phyloP scores from a whole-genome alignment of 1,140 invertebrate genomes.

The Drosophila neocordata region DNA sequence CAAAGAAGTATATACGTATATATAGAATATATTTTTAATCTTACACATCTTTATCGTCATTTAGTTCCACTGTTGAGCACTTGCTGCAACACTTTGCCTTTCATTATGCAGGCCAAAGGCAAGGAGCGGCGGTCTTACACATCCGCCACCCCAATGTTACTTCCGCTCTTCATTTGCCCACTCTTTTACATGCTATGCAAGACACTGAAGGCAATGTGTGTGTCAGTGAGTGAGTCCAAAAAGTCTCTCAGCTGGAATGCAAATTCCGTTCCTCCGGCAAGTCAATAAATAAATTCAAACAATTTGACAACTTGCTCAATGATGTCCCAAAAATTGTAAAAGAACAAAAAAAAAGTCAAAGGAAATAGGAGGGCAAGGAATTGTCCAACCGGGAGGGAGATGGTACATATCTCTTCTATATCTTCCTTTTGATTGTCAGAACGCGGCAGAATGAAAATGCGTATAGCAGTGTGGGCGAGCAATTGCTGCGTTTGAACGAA shows the following conservation, averaged over 20 bases:
- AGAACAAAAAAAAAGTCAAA: constrained; percentile 10
- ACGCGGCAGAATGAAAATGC: constrained; percentile 27
- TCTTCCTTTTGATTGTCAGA: constrained; percentile 60
- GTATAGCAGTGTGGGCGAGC: constrained; percentile 55
- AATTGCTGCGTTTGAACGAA: constrained; percentile 81
- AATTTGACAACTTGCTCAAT: constrained; percentile 81
- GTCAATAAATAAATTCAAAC: constrained; percentile 81
- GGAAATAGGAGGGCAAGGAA: neutral
- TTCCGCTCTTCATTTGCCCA: neutral
- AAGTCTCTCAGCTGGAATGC: constrained; percentile 72
- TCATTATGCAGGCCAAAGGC: constrained; percentile 56
- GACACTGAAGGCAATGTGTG: constrained; percentile 11
- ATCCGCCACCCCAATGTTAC: constrained; percentile 47
- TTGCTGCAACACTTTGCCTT: constrained; percentile 47
- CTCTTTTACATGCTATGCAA: neutral
- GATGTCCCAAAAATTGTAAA: constrained; percentile 46
- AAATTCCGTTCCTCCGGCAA: constrained; percentile 65
- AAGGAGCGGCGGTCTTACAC: constrained; percentile 51
- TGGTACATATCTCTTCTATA: neutral
- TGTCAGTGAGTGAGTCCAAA: constrained; percentile 57
- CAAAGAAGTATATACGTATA: too few relatives aligned
- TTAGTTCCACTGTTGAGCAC: neutral
- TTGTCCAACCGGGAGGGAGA: too few relatives aligned
- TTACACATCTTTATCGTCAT: too few relatives aligned
- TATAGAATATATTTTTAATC: too few relatives aligned